Base-by-base conservation (phyloP, 1,140 invertebrate genomes). In the Drosophila eugracilis region DNA sequence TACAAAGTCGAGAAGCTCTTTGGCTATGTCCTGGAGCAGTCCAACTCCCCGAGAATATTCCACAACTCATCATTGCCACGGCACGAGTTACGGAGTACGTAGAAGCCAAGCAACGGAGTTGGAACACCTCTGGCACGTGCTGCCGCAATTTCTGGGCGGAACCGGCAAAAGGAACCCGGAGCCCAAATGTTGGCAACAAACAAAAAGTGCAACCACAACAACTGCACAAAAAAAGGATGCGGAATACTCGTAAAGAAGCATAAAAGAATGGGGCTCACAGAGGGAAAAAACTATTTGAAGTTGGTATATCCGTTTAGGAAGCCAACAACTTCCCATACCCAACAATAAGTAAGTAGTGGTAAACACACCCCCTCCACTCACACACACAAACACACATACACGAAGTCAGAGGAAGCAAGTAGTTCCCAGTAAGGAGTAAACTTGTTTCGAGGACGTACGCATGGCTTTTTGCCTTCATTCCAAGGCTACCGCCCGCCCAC, bases 291-390 rank as follows among this genome's bases (percentile, higher is more conserved):
- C 41, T 86, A 81, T 85, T 86, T 86, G 73, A 83, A 88, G 83
- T 75, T 75, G 50, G 83, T 78, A 83, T 89, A 89, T 86, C 83
- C 83, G 83, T 86, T 86, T 89, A 89, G 84, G 83, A 86, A 89
- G 78, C 83, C 84, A 88, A 78, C 75, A 83, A 72, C 83, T 78
- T 86, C 78, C 83, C 75, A n/a, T 22, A 26, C 58, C 41, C 21
- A 24, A 24, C 9, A 19, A 76, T 30, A 37, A 77, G 75, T 73
- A 85, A 85, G 76, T 74, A 74, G 80, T 85, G 66, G 72, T 67
- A 62, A 65, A 53, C 30, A 37, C 34, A 58, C 60, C 53, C 26
- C 52, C 32, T n/a, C n/a, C n/a, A n/a, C n/a, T n/a, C n/a, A n/a
- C n/a, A n/a, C n/a, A n/a, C n/a, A n/a, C n/a, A n/a, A n/a, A 69